Percentiles rank a stretch among this genome's conserved stretches.
Evolutionary conservation across 2,888 invertebrate genomes (phyloP).

Genomic region (Athalia rosae): DNA sequence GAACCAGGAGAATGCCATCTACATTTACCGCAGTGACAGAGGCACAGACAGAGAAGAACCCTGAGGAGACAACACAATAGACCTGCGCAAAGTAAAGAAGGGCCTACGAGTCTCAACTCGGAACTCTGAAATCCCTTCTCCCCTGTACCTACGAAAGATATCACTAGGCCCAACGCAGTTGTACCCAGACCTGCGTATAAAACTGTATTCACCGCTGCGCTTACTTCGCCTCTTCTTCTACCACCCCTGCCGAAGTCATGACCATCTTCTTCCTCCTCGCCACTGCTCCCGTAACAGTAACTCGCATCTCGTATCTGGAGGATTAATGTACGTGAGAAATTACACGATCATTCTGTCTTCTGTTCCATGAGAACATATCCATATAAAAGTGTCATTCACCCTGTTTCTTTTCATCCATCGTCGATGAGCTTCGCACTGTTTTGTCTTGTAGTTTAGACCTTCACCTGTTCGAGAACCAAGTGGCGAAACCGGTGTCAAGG

Average conservation of each 20-base stretch:
- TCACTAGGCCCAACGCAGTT: conserved; percentile 88
- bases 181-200: conserved; percentile 90
- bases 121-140: conserved; percentile 93
- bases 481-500: conserved; percentile 62
- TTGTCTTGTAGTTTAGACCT: conserved; percentile 76
- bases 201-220: conserved; percentile 88
- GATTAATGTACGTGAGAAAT: conserved; percentile 4
- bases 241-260: conserved; percentile 67
- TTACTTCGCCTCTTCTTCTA: conserved; percentile 81
- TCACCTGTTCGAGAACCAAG: conserved; percentile 63
- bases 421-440: conserved; percentile 80
- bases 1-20: conserved; percentile 74
- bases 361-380: too few relatives aligned
- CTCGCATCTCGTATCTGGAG: conserved; percentile 88
- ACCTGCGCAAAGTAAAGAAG: conserved; percentile 86
- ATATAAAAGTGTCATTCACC: conserved; percentile 75
- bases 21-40: conserved; percentile 83
- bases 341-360: too few relatives aligned
- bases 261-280: conserved; percentile 80
- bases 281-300: conserved; percentile 83
- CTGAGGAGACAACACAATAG: conserved; percentile 89
- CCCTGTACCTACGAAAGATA: conserved; percentile 92
- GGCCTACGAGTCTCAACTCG: conserved; percentile 90
- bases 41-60: conserved; percentile 89
- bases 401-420: conserved; percentile 92